phyloP scores from a whole-genome alignment of 1,140 invertebrate genomes.

The Orchesella cincta region DNA sequence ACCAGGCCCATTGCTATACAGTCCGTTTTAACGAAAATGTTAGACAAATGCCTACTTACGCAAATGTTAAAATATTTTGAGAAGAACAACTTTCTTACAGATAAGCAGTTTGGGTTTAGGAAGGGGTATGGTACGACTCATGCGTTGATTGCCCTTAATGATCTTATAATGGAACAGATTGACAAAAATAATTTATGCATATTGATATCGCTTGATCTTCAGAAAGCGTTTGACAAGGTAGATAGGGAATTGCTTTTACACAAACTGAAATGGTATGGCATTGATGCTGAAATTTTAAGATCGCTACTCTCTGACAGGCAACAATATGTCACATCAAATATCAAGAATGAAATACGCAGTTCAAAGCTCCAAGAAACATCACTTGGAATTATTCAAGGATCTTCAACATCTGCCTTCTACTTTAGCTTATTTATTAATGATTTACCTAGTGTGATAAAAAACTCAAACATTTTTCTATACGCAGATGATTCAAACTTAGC shows the following conservation, averaged over 20 bases:
- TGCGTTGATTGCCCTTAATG: background rate
- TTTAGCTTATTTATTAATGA: no score
- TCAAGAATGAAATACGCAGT: background rate
- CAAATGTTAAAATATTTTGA: background rate
- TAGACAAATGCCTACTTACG: background rate
- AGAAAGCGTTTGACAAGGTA: no score
- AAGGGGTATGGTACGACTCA: constrained; percentile 7
- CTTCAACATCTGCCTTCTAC: no score
- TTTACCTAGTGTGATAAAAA: background rate
- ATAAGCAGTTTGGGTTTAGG: constrained; percentile 30
- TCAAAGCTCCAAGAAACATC: background rate
- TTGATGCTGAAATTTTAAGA: constrained; percentile 6
- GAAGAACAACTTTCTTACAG: background rate
- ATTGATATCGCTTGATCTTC: background rate
- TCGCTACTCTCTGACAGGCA: background rate
- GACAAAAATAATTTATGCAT: constrained; percentile 21
- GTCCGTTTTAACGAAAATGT: background rate
- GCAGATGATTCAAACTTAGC: constrained; percentile 23
- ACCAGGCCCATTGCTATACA: background rate
- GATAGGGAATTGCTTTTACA: background rate
- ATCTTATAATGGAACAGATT: background rate
- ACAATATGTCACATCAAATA: background rate
- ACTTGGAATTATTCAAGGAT: no score
- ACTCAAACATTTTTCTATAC: background rate
- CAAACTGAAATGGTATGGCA: constrained; percentile 15